Conservation (phyloP, 2,888 invertebrate species). For the Camptogramma bilineatum region DNA sequence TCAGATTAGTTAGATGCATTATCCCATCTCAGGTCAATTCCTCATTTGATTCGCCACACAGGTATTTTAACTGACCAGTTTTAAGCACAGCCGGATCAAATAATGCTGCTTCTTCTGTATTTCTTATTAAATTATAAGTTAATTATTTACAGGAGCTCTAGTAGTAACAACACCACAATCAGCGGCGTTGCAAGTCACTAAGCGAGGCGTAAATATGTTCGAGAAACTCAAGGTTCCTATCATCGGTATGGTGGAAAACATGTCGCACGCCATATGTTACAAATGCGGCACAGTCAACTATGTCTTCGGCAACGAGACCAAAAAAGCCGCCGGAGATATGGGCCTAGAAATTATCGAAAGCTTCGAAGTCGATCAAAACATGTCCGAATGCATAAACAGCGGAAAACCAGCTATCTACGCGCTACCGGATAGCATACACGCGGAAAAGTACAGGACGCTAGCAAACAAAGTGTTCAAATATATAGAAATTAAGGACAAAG, state of each 20-base stretch:
- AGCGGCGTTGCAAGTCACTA: constrained; percentile 94
- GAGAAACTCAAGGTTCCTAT: constrained; percentile 92
- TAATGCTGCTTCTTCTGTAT: too few relatives aligned
- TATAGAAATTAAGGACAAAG: constrained; percentile 68
- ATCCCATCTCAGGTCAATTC: too few relatives aligned
- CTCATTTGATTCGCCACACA: too few relatives aligned
- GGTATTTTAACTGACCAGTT: too few relatives aligned
- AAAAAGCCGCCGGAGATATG: constrained; percentile 87
- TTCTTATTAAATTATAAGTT: constrained; percentile 1
- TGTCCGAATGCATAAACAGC: constrained; percentile 89
- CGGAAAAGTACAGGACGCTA: constrained; percentile 75
- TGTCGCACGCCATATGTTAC: constrained; percentile 92
- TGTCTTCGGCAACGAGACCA: constrained; percentile 90
- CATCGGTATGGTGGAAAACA: constrained; percentile 96
- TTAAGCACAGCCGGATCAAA: too few relatives aligned
- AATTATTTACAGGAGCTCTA: constrained; percentile 87
- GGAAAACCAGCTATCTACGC: constrained; percentile 91
- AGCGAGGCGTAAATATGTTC: constrained; percentile 95
- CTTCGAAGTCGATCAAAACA: constrained; percentile 89
- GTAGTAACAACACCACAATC: constrained; percentile 97
- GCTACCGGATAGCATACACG: constrained; percentile 84
- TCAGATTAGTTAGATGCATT: too few relatives aligned
- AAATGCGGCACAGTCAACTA: constrained; percentile 90
- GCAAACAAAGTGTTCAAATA: constrained; percentile 80
- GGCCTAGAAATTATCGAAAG: constrained; percentile 88